Conservation (phyloP, 1,140 invertebrate genomes). For the Aculops lycopersici region DNA sequence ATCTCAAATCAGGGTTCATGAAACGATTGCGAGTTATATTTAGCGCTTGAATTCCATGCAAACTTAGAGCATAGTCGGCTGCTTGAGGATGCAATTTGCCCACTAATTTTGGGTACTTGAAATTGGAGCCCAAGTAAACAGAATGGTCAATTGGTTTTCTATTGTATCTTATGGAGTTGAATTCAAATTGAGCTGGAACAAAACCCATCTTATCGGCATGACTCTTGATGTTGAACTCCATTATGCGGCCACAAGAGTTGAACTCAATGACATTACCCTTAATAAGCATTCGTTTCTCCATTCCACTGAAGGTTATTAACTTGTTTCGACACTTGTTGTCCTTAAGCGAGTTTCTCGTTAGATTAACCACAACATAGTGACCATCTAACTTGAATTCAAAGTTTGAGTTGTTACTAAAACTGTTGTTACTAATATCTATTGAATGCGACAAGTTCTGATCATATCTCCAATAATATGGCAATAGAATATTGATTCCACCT, state of each 20-base stretch:
- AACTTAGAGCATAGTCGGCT: constrained; percentile 45
- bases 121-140: constrained; percentile 14
- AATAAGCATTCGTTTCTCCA: constrained; percentile 71
- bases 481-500: constrained; percentile 43
- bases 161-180: constrained; percentile 11
- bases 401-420: constrained; percentile 45
- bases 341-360: constrained; percentile 48
- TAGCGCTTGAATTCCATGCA: constrained; percentile 77
- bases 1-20: constrained; percentile 44
- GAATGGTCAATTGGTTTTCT: constrained; percentile 4
- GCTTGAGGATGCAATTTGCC: constrained; percentile 21
- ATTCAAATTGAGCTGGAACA: constrained; percentile 10
- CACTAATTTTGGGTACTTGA: constrained; percentile 11
- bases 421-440: constrained; percentile 48
- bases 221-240: constrained; percentile 58
- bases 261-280: constrained; percentile 34
- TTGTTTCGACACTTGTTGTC: constrained; percentile 39
- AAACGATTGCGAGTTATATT: constrained; percentile 64
- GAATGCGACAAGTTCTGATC: constrained; percentile 74
- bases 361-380: constrained; percentile 41
- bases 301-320: constrained; percentile 51
- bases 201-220: constrained; percentile 55
- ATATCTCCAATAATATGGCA: constrained; percentile 79
- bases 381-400: constrained; percentile 56
- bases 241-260: constrained; percentile 51